These are phyloP conservation scores for Heterodera filipjevi DNA, from an alignment of 2,888 invertebrate genomes.

Conservation along the genomic window DNA sequence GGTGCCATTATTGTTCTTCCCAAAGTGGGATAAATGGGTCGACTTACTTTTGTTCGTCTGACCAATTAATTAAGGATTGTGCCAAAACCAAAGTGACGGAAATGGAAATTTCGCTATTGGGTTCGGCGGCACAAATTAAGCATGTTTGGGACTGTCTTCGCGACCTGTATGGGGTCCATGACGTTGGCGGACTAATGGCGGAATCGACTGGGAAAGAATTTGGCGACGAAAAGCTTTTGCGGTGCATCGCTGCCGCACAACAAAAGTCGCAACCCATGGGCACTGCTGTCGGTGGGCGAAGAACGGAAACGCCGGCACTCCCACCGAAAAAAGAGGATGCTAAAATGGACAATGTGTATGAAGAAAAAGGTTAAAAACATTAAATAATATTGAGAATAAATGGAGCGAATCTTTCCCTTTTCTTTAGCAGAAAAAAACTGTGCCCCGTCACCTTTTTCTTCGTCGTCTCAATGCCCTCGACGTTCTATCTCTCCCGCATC, in stretches of 20 bases:
- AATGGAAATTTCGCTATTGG: neutral
- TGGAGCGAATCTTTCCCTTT: neutral
- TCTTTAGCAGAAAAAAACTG: neutral
- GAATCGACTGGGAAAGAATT: neutral
- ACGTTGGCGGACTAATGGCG: neutral
- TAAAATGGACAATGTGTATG: neutral
- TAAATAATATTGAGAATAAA: neutral
- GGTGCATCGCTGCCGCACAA: neutral
- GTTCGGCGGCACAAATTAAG: neutral
- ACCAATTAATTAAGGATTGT: neutral
- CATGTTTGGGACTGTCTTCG: neutral
- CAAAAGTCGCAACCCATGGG: neutral
- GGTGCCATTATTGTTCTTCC: constrained; percentile 13
- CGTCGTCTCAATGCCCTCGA: neutral
- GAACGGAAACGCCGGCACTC: neutral
- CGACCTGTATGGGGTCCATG: neutral
- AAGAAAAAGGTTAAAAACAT: neutral
- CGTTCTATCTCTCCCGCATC: neutral
- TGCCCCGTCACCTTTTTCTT: neutral
- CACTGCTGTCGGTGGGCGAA: neutral
- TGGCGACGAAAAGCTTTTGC: neutral
- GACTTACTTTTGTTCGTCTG: neutral
- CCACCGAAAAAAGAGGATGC: neutral
- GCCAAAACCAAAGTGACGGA: neutral
- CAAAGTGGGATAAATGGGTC: neutral